Evolutionary conservation across 1,140 invertebrate species (phyloP), one percentile per base, ranked within the genome.

Genomic region (Diorhabda elongata): DNA sequence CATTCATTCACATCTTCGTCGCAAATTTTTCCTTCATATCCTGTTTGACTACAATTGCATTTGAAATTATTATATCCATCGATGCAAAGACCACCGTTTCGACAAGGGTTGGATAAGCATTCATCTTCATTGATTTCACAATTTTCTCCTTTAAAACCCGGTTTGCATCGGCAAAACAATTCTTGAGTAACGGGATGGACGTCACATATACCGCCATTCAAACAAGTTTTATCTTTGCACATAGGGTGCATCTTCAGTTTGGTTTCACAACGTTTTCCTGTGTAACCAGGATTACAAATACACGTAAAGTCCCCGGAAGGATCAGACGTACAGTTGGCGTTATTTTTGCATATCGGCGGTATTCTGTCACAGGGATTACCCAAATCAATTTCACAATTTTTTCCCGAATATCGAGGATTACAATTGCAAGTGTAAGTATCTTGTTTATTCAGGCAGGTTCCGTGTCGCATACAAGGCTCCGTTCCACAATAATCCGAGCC

Each of bases 1-100:
- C 95, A 97, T 80, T 97, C 95, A 81, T 96, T 89, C 67, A 95
- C 90, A 79, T 96, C 92, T 2, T 85, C 82, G 78, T 95, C 92
- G 81, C 95, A 97, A 58, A 90, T 85, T 7, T 81, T 76, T 9
- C 94, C 95, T 65, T 84, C 85, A 81, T 93, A 98, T 8, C 92
- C 91, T 4, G 91, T 92, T 68, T 84, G 84, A 26, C 83, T 81
- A 81, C 91, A 93, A 75, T 85, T 84, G 80, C 95, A 97, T 2
- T 86, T 90, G 79, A 90, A 96, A 74, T 90, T 91, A 80, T 92
- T 90, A 63, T 89, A 82, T 8, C 86, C 86, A 81, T 95, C 92
- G 11, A 88, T 83, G 82, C 95, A 97, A 47, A 87, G 86, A 56
- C 94, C 94, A 64, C 89, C 89, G 83, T 98, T 91, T 68, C 88